Conservation (phyloP, 2,888 invertebrate species). For the Hipparchia sbordonii region DNA sequence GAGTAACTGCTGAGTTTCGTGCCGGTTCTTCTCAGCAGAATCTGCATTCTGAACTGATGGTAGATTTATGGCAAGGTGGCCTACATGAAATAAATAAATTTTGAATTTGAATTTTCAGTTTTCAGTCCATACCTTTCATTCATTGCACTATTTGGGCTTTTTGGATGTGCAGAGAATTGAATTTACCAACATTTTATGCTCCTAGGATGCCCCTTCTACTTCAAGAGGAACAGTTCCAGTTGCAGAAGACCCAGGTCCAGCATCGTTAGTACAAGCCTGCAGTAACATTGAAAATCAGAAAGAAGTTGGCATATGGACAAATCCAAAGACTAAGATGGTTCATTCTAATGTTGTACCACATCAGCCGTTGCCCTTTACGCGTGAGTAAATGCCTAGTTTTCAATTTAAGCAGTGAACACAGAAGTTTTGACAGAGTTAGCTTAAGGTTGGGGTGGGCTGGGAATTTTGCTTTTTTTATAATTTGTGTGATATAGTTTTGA, state of each 20-base stretch:
- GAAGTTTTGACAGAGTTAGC: not conserved
- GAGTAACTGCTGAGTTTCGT: no score
- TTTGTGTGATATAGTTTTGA: no score
- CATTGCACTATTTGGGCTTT: no score
- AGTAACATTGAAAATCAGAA: conserved; percentile 75
- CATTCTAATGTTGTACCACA: conserved; percentile 74
- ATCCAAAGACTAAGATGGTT: conserved; percentile 78
- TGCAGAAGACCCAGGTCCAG: conserved; percentile 68
- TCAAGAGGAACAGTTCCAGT: conserved; percentile 61
- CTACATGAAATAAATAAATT: no score
- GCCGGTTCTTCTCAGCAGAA: no score
- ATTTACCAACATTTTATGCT: not conserved
- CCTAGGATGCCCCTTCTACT: conserved; percentile 76
- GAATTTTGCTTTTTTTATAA: not conserved
- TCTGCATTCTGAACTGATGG: no score
- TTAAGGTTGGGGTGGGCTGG: not conserved
- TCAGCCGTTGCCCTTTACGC: conserved; percentile 72
- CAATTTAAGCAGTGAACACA: not conserved
- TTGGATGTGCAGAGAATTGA: no score
- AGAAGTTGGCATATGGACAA: conserved; percentile 79
- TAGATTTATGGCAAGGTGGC: no score
- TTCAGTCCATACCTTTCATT: no score
- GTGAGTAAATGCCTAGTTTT: conserved; percentile 55
- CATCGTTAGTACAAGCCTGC: conserved; percentile 72
- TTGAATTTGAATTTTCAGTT: no score